phyloP scores from a whole-genome alignment of 2,113 vertebrate genomes.

The Pandion haliaetus region DNA sequence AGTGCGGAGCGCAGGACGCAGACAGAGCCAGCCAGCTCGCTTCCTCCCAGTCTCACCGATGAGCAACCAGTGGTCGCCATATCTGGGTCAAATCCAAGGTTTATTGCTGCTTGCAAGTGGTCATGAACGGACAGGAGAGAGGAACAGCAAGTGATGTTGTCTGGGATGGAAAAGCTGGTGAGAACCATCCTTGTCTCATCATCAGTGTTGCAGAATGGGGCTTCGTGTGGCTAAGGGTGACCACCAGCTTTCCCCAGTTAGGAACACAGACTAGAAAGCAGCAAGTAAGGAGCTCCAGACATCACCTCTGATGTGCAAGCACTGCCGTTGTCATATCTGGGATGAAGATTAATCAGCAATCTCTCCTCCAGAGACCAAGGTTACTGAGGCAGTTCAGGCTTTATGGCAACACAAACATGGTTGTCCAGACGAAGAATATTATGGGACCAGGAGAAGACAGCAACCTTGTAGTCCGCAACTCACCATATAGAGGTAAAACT shows the following conservation, averaged over 20 bases:
- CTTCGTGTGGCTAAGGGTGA: neutral
- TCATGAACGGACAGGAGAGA: neutral
- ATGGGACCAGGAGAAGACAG: neutral
- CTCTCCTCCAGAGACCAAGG: neutral
- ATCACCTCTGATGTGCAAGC: neutral
- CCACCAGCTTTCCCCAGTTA: neutral
- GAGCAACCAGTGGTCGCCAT: neutral
- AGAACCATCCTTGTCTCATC: neutral
- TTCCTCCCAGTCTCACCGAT: neutral
- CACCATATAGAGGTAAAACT: neutral
- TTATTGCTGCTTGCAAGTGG: neutral
- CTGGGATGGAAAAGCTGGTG: neutral
- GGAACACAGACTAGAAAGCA: neutral
- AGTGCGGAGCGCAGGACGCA: rapidly evolving
- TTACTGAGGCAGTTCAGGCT: neutral
- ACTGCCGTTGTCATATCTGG: neutral
- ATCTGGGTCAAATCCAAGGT: neutral
- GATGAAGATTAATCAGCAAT: neutral
- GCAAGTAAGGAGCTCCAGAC: neutral
- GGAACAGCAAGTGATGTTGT: neutral
- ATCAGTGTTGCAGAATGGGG: neutral
- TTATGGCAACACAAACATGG: neutral
- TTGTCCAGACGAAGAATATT: neutral
- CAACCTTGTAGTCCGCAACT: neutral
- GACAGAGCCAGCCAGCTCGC: neutral